A percentile compares a stretch with the other conserved stretches of the same genome.
These are phyloP conservation scores for Pristionchus exspectatus DNA, from an alignment of 2,888 invertebrate species.

Conservation along the genomic window DNA sequence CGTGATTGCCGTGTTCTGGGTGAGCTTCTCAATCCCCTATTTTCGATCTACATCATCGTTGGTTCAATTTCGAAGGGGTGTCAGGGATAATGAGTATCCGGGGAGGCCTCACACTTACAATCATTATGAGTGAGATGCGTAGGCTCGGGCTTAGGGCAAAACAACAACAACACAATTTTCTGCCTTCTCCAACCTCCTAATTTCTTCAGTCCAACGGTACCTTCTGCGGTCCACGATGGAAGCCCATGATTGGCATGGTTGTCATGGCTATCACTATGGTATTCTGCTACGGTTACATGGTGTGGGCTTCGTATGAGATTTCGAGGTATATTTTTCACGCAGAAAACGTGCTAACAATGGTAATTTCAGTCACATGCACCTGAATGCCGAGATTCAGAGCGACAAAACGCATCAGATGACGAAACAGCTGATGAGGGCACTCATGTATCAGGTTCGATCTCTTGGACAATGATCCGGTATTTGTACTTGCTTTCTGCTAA, in stretches of 20 bases:
- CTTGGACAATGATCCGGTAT: too few relatives aligned
- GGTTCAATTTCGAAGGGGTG: too few relatives aligned
- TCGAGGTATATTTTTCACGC: neutral
- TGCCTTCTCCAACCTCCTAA: too few relatives aligned
- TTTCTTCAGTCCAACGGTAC: constrained; percentile 3
- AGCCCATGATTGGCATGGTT: neutral
- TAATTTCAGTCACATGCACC: neutral
- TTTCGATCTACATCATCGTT: too few relatives aligned
- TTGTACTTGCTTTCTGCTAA: too few relatives aligned
- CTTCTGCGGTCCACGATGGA: constrained; percentile 13
- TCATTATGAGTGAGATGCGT: too few relatives aligned
- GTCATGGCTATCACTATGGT: neutral
- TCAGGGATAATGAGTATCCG: too few relatives aligned
- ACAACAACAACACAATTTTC: too few relatives aligned
- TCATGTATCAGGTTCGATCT: constrained; percentile 20
- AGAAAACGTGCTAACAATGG: too few relatives aligned
- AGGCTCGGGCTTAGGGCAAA: too few relatives aligned
- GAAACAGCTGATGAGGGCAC: neutral
- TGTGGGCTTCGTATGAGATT: neutral
- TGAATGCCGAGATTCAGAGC: neutral
- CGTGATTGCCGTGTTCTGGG: neutral
- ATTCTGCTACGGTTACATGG: constrained; percentile 2
- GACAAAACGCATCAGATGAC: neutral
- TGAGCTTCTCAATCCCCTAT: neutral
- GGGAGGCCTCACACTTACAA: too few relatives aligned